phyloP scores from a whole-genome alignment of 2,113 vertebrate species.

The Ploceus nigricollis region DNA sequence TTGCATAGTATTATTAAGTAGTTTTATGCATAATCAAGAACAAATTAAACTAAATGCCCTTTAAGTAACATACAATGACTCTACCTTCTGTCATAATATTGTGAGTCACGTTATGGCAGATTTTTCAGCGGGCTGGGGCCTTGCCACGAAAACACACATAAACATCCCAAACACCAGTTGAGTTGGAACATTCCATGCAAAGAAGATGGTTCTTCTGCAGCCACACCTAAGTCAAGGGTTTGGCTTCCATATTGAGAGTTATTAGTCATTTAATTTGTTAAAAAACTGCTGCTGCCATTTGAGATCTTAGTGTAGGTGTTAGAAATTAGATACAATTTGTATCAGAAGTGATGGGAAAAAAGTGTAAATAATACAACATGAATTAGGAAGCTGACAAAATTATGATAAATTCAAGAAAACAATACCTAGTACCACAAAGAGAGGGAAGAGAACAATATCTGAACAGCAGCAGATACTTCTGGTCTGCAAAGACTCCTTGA shows the following conservation, averaged over 20 bases:
- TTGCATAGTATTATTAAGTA: neutral
- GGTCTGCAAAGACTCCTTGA: neutral
- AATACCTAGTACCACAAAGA: neutral
- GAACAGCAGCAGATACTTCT: neutral
- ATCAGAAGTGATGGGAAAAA: neutral
- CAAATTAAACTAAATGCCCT: neutral
- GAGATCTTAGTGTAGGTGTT: neutral
- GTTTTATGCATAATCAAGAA: neutral
- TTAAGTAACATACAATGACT: neutral
- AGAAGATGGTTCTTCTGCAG: neutral
- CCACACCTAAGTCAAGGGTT: conserved; percentile 28
- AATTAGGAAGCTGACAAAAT: neutral
- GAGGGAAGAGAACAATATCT: neutral
- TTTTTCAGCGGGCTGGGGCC: neutral
- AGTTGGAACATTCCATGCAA: conserved; percentile 31
- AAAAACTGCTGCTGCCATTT: neutral
- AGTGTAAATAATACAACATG: neutral
- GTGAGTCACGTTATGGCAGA: conserved; percentile 21
- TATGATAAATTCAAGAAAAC: neutral
- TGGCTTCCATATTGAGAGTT: neutral
- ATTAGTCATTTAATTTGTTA: neutral
- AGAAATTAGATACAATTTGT: conserved; percentile 18
- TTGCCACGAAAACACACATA: conserved; percentile 1
- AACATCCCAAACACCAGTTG: neutral
- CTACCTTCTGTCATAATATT: neutral